Base-by-base conservation (phyloP, 2,888 invertebrate genomes). In the Teleogryllus oceanicus region DNA sequence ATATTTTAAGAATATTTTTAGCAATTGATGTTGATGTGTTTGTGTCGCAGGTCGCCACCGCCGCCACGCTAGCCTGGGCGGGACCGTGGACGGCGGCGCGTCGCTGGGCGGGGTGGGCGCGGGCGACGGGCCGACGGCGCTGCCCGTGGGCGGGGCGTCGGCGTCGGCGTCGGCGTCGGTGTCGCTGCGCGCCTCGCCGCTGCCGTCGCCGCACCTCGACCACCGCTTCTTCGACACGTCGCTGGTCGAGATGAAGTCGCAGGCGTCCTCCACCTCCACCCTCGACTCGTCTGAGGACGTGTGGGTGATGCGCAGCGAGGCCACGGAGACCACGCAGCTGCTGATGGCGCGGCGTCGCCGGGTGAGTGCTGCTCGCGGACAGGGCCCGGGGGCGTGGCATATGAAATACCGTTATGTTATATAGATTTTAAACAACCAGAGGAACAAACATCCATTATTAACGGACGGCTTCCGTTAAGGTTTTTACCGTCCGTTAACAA, bases 201-300 rank as follows among this genome's bases (percentile, higher is more conserved):
- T 89, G 81, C 88, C 88, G 49, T 89, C 90, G 12, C 92, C 92
- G 3, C 95, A 95, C 87, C 89, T 92, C 82, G 94, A 94, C 87
- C 93, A 93, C 85, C 89, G 92, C 83, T 95, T 94, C 89, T 95
- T 95, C 85, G 95, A 95, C 87, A 92, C 92, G 83, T 94, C 94
- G 83, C 88, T 95, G 83, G 92, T 95, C 84, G 94, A 94, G 87
- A 94, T 95, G 87, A 93, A 94, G 85, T 92, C 92, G 83, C 90
- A 90, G 80, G 92, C 92, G n/a, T 91, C 91, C 82, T 92, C 90
- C 83, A 87, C 88, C 79, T 88, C 90, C 75, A 90, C 91, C 1
- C 86, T 92, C 76, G 91, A 91, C 84, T 88, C 88, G 82, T 88
- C 87, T 74, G 86, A 86, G 1, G 93, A 93, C 85, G 90, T 94